These are phyloP conservation scores for Aporrectodea caliginosa DNA, from an alignment of 1,140 invertebrate genomes.

Conservation along the genomic window DNA sequence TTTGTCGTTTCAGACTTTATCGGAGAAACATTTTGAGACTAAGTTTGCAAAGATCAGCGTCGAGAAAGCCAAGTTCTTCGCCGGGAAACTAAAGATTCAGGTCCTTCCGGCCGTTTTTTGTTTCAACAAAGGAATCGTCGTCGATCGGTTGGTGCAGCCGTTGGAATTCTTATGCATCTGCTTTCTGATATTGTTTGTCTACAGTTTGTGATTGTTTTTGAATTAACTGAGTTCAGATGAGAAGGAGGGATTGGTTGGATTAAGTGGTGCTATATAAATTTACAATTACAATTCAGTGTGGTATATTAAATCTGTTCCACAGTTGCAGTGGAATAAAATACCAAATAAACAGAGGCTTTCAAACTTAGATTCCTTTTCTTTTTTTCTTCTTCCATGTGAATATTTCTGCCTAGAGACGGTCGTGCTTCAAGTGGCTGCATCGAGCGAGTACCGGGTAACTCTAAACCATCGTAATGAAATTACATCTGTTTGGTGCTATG, in stretches of 20 bases:
- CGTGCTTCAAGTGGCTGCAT: not conserved
- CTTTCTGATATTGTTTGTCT: not conserved
- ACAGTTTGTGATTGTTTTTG: not conserved
- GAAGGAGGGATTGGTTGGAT: not conserved
- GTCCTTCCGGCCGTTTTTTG: slow-evolving; percentile 51
- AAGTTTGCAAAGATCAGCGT: slow-evolving; percentile 53
- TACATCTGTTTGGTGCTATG: not conserved
- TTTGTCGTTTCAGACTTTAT: slow-evolving; percentile 44
- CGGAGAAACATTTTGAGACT: slow-evolving; percentile 50
- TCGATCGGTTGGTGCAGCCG: slow-evolving; percentile 43
- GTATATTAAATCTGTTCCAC: not conserved
- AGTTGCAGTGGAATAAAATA: not conserved
- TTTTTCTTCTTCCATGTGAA: too few species aligned
- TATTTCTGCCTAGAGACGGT: slow-evolving; percentile 6
- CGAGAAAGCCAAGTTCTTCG: slow-evolving; percentile 50
- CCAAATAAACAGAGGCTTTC: too few species aligned
- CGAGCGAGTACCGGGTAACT: not conserved
- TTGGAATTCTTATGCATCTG: not conserved
- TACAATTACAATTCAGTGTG: not conserved
- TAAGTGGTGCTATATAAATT: not conserved
- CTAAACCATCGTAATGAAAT: not conserved
- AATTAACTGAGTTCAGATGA: not conserved
- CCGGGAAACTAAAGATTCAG: slow-evolving; percentile 49
- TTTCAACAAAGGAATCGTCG: slow-evolving; percentile 50
- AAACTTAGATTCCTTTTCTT: too few species aligned